These are phyloP conservation scores for Ophraella communa DNA, from an alignment of 2,888 invertebrate genomes.

Conservation along the genomic window DNA sequence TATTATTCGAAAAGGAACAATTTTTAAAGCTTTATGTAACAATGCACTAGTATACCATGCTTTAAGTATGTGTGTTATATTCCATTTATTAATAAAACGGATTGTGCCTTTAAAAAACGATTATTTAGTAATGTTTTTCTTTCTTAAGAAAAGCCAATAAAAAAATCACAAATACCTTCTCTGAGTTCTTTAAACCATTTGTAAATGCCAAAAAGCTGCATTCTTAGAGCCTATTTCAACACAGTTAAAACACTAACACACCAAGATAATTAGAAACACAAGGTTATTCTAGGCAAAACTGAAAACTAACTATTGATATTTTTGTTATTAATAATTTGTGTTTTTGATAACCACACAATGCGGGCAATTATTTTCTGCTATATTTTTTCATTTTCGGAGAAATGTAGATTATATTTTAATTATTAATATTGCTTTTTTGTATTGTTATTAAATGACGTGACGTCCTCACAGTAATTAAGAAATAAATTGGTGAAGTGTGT, in stretches of 20 bases:
- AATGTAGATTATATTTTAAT: too few species aligned
- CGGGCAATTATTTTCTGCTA: too few species aligned
- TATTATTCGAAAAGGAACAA: background rate
- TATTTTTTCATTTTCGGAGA: too few species aligned
- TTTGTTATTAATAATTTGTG: background rate
- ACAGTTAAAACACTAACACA: conserved; percentile 19
- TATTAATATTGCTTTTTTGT: too few species aligned
- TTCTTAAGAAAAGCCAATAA: background rate
- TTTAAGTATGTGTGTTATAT: conserved; percentile 16
- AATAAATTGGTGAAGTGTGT: too few species aligned
- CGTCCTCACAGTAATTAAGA: too few species aligned
- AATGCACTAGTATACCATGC: conserved; percentile 7
- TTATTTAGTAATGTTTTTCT: background rate
- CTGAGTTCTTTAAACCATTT: conserved; percentile 19
- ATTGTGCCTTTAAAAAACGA: background rate
- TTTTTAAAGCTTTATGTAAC: background rate
- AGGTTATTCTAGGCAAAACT: conserved; percentile 2
- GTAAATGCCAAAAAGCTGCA: conserved; percentile 22
- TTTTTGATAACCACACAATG: background rate
- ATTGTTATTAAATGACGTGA: too few species aligned
- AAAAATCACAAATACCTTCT: conserved; percentile 21
- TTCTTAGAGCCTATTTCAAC: conserved; percentile 12
- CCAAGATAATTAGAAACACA: conserved; percentile 20
- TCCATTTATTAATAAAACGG: conserved; percentile 14
- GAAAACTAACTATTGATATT: background rate